Percentiles rank a stretch among this genome's conserved stretches.
Evolutionary conservation across 1,140 invertebrate genomes (phyloP).

Genomic region (Drosophila parabipectinata): DNA sequence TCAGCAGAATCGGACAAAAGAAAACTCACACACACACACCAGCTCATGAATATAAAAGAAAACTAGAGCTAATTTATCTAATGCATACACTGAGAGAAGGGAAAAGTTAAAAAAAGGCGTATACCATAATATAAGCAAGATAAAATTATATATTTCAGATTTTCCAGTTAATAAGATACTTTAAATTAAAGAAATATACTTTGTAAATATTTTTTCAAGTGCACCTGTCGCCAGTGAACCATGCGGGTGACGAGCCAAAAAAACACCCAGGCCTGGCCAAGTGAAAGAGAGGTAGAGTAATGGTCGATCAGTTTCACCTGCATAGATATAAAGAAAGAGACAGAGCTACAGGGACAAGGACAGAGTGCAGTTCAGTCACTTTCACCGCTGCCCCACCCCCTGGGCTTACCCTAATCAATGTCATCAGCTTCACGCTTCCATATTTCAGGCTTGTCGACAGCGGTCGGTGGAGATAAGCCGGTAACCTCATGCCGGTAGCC

Average conservation of each 20-base stretch:
- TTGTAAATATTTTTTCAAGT: background rate
- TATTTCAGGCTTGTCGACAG: slow-evolving; percentile 29
- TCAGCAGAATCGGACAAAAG: slow-evolving; percentile 19
- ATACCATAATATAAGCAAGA: no score
- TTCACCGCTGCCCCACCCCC: slow-evolving; percentile 26
- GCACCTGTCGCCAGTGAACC: slow-evolving; percentile 41
- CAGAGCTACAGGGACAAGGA: background rate
- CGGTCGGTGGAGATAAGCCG: slow-evolving; percentile 41
- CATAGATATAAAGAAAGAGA: background rate
- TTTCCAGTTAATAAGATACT: no score
- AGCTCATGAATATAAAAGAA: slow-evolving; percentile 11
- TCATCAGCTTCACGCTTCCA: slow-evolving; percentile 72
- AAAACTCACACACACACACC: background rate
- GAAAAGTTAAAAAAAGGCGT: no score
- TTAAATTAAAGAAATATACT: background rate
- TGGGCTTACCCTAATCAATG: slow-evolving; percentile 68
- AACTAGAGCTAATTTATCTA: slow-evolving; percentile 72
- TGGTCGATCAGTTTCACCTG: slow-evolving; percentile 11
- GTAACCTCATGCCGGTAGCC: slow-evolving; percentile 27
- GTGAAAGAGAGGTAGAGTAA: background rate
- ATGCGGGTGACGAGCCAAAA: slow-evolving; percentile 30
- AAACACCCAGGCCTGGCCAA: background rate
- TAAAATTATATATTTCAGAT: no score
- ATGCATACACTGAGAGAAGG: slow-evolving; percentile 26
- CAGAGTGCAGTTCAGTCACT: slow-evolving; percentile 33